Percentiles rank a stretch among this genome's conserved stretches.
Conservation (phyloP, 2,797 vertebrate species). For the Halcyon chelicuti region DNA sequence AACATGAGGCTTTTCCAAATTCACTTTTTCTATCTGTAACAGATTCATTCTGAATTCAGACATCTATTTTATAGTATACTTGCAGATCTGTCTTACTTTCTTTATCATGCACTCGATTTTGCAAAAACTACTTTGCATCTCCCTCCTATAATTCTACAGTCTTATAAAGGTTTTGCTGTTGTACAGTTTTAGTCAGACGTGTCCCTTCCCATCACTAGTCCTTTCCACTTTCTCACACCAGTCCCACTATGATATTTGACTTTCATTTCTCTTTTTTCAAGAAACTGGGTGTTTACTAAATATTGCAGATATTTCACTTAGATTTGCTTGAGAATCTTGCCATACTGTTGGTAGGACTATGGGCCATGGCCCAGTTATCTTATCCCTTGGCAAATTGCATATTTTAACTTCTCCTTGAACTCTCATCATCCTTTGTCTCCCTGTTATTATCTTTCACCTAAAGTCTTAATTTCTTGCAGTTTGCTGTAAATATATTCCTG, state of each 20-base stretch:
- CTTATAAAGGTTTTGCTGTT: background rate
- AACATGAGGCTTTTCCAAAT: background rate
- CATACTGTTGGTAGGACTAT: background rate
- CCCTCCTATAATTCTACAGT: background rate
- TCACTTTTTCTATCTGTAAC: background rate
- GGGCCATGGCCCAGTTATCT: background rate
- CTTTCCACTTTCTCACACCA: background rate
- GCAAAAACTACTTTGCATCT: background rate
- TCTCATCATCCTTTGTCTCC: background rate
- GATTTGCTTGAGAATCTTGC: background rate
- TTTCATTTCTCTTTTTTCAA: background rate
- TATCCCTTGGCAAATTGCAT: background rate
- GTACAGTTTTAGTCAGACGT: background rate
- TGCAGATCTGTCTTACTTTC: background rate
- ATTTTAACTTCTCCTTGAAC: background rate
- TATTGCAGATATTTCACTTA: background rate
- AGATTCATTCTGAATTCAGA: background rate
- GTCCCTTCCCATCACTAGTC: background rate
- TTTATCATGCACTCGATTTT: background rate
- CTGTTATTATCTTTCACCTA: background rate
- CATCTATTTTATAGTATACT: background rate
- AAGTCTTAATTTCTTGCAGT: background rate
- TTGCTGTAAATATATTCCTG: slow-evolving; percentile 2
- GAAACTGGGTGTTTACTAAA: background rate
- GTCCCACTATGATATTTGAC: background rate